A percentile compares a stretch with the other conserved stretches of the same genome.
phyloP scores from a whole-genome alignment of 2,113 vertebrate species.

The Rutilus rutilus region DNA sequence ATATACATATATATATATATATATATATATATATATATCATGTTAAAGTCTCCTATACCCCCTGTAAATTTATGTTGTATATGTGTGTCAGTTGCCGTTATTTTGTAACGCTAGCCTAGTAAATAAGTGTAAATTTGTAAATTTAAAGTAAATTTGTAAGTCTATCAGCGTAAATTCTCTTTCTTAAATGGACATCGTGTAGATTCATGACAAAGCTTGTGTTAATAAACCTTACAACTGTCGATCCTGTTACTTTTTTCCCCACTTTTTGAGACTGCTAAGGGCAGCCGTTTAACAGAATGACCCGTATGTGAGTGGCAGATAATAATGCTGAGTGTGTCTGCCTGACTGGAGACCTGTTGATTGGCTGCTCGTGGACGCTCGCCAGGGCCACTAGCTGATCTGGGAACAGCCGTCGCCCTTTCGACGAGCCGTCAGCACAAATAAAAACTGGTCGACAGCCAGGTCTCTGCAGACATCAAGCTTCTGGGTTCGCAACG shows the following conservation, averaged over 20 bases:
- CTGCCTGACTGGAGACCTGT: neutral
- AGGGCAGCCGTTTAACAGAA: neutral
- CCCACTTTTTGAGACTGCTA: neutral
- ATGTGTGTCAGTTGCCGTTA: too few species aligned
- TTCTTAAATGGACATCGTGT: neutral
- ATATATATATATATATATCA: too few species aligned
- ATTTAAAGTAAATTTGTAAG: too few species aligned
- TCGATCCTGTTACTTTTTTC: neutral
- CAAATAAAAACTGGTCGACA: constrained; percentile 26
- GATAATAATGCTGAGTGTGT: neutral
- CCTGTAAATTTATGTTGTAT: too few species aligned
- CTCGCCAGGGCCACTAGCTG: constrained; percentile 34
- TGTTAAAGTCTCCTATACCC: too few species aligned
- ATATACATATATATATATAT: too few species aligned
- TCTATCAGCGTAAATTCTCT: neutral
- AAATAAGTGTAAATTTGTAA: too few species aligned
- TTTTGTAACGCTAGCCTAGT: too few species aligned
- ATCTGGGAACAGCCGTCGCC: constrained; percentile 36
- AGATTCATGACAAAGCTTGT: neutral
- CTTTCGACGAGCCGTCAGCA: constrained; percentile 14
- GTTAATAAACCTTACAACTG: neutral
- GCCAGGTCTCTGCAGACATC: neutral
- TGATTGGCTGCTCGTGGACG: constrained; percentile 5
- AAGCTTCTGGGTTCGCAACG: neutral
- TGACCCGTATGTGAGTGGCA: neutral